Percentiles rank a stretch among this genome's conserved stretches.
Conservation (phyloP, 2,888 invertebrate genomes). For the Caenorhabditis virilis region DNA sequence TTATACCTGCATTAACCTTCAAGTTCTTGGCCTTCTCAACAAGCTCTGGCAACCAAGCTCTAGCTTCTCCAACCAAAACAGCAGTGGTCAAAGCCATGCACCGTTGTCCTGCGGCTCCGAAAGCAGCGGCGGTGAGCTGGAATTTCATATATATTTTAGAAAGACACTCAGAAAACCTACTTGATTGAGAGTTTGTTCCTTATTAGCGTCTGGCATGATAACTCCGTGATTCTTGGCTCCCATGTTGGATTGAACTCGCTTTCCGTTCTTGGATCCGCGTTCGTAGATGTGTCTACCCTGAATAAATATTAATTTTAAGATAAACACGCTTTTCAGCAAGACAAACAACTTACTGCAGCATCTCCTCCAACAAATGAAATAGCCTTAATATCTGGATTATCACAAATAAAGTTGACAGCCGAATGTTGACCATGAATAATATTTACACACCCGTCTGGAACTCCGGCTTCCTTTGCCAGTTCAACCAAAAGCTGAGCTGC, state of each 20-base stretch:
- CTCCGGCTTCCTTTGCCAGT: slow-evolving; percentile 83
- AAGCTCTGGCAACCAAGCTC: slow-evolving; percentile 87
- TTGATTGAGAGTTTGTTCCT: slow-evolving; percentile 91
- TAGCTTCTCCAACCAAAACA: slow-evolving; percentile 87
- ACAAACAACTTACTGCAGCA: slow-evolving; percentile 76
- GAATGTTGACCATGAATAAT: slow-evolving; percentile 92
- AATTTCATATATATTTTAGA: slow-evolving; percentile 5
- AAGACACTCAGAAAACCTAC: slow-evolving; percentile 54
- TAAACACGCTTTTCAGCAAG: slow-evolving; percentile 1
- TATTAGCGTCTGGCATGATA: slow-evolving; percentile 94
- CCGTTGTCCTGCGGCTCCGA: slow-evolving; percentile 97
- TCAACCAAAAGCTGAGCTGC: slow-evolving; percentile 93
- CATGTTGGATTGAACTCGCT: slow-evolving; percentile 96
- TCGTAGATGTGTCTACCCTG: slow-evolving; percentile 91
- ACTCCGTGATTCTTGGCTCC: slow-evolving; percentile 99
- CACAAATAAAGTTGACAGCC: slow-evolving; percentile 94
- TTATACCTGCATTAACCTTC: slow-evolving; percentile 88
- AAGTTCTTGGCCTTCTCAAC: slow-evolving; percentile 81
- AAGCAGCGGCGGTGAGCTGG: slow-evolving; percentile 82
- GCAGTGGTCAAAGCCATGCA: slow-evolving; percentile 95
- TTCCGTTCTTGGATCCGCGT: slow-evolving; percentile 86
- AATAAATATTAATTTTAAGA: no score
- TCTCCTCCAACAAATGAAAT: slow-evolving; percentile 98
- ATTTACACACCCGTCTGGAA: slow-evolving; percentile 93
- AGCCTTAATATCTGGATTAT: slow-evolving; percentile 90